A percentile compares a stretch with the other conserved stretches of the same genome.
Conservation (phyloP, 2,888 invertebrate genomes). For the Mechanitis messenoides region DNA sequence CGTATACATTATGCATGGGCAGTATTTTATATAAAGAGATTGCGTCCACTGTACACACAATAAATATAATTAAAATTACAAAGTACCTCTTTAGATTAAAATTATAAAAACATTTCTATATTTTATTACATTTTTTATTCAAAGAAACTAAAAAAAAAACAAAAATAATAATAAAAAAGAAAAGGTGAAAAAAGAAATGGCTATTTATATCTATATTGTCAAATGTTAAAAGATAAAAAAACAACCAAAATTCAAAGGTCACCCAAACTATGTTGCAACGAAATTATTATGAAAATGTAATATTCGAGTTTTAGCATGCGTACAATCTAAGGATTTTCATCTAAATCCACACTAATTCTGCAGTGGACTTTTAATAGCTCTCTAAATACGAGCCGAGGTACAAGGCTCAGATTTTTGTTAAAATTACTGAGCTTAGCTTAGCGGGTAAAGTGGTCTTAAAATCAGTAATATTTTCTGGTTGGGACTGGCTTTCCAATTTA, state of each 20-base stretch:
- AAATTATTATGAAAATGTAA: conserved; percentile 34
- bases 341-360: conserved; percentile 53
- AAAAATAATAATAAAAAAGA: no score
- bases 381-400: conserved; percentile 51
- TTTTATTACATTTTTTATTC: neutral
- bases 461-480: conserved; percentile 4
- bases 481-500: conserved; percentile 1
- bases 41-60: conserved; percentile 19
- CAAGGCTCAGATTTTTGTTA: conserved; percentile 49
- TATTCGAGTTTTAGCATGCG: conserved; percentile 41
- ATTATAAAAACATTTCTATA: no score
- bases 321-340: conserved; percentile 50
- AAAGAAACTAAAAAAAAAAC: no score
- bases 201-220: neutral
- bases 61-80: conserved; percentile 19
- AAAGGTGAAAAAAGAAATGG: no score
- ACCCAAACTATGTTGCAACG: neutral
- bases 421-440: conserved; percentile 45
- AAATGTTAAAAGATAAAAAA: neutral
- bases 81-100: neutral
- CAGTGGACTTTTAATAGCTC: conserved; percentile 58
- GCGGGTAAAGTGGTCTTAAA: conserved; percentile 13
- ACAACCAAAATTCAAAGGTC: no score
- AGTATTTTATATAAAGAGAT: conserved; percentile 40
- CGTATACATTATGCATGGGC: conserved; percentile 65